Evolutionary conservation across 2,888 invertebrate species (phyloP).

Genomic region (Abrostola tripartita): DNA sequence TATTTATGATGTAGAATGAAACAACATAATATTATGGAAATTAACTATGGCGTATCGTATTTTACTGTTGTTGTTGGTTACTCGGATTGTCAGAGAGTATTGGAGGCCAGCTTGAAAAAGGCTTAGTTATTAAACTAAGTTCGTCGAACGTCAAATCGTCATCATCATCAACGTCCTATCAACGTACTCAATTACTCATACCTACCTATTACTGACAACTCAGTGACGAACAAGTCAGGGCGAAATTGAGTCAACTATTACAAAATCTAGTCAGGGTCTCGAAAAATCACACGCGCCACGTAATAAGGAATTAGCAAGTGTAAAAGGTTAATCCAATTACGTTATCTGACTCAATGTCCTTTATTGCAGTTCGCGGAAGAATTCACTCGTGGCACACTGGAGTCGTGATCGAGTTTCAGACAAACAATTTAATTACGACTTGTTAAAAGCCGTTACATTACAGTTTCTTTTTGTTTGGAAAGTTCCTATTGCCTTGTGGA

Average conservation of each 20-base stretch:
- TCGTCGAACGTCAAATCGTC: too few species aligned
- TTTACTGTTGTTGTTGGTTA: too few species aligned
- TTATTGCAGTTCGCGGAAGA: constrained; percentile 76
- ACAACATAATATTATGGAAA: too few species aligned
- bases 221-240: not conserved
- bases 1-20: too few species aligned
- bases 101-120: too few species aligned
- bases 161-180: too few species aligned
- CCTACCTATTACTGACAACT: not conserved
- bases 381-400: constrained; percentile 53
- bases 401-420: constrained; percentile 64
- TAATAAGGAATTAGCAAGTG: constrained; percentile 43
- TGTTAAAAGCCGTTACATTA: constrained; percentile 21
- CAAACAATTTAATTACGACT: constrained; percentile 59
- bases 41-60: too few species aligned
- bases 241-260: constrained; percentile 4
- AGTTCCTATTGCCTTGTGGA: constrained; percentile 12
- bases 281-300: constrained; percentile 49
- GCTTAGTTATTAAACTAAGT: too few species aligned
- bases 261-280: constrained; percentile 48
- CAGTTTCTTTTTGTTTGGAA: constrained; percentile 16
- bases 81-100: too few species aligned
- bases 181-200: too few species aligned
- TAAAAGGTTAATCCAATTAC: constrained; percentile 69
- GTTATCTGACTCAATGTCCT: constrained; percentile 73